These are phyloP conservation scores for Montipora foliosa DNA, from an alignment of 64 coral and sea anemone genomes.

Conservation along the genomic window DNA sequence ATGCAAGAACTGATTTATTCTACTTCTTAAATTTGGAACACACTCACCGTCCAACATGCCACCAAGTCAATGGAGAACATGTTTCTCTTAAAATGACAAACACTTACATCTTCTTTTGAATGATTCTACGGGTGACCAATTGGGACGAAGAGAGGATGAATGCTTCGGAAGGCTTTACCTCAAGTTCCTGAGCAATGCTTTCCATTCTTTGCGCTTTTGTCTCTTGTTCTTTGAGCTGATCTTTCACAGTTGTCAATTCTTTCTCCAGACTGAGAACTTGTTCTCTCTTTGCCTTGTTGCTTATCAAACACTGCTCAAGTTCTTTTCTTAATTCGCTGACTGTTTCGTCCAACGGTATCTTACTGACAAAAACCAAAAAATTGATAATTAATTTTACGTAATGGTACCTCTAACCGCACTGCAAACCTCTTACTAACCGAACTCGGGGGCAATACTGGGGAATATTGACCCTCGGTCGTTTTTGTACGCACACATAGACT, in stretches of 20 bases:
- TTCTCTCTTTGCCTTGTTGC: constrained; percentile 75
- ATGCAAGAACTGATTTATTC: too few species aligned
- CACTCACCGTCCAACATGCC: too few species aligned
- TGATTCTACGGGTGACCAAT: too few species aligned
- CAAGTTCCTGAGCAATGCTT: constrained; percentile 75
- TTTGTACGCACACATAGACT: too few species aligned
- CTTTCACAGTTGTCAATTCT: constrained; percentile 29
- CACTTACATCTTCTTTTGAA: too few species aligned
- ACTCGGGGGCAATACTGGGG: too few species aligned
- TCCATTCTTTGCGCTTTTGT: constrained; percentile 73
- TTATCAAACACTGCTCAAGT: constrained; percentile 74
- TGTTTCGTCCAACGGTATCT: constrained; percentile 58
- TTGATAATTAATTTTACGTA: background rate
- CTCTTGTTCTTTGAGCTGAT: constrained; percentile 60
- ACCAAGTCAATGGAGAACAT: too few species aligned
- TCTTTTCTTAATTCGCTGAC: constrained; percentile 77
- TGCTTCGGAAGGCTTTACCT: constrained; percentile 52
- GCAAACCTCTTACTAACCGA: too few species aligned
- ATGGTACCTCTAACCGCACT: too few species aligned
- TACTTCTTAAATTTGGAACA: too few species aligned
- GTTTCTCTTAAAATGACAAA: too few species aligned
- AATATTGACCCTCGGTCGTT: too few species aligned
- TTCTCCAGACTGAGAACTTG: constrained; percentile 61
- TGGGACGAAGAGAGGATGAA: background rate
- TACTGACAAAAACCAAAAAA: constrained; percentile 10